phyloP scores from a whole-genome alignment of 2,888 invertebrate genomes.

The Eristalinus sepulchralis region DNA sequence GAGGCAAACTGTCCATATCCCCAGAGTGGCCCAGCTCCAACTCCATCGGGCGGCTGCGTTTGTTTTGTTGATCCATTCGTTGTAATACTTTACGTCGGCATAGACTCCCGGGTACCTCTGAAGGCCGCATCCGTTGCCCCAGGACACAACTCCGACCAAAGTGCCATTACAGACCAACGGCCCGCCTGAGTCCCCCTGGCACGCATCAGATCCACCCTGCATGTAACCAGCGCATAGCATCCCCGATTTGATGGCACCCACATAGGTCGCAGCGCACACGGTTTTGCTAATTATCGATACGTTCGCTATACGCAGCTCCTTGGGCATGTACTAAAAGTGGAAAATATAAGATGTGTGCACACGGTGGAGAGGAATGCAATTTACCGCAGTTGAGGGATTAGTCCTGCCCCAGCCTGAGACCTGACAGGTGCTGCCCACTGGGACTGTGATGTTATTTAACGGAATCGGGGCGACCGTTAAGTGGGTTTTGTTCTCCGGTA shows the following conservation, averaged over 20 bases:
- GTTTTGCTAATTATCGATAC: slow-evolving; percentile 74
- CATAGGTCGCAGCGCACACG: slow-evolving; percentile 74
- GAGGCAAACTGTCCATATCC: not conserved
- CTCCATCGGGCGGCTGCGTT: slow-evolving; percentile 59
- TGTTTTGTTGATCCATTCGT: slow-evolving; percentile 76
- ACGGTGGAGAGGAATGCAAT: not conserved
- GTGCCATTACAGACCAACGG: slow-evolving; percentile 76
- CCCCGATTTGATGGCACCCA: slow-evolving; percentile 73
- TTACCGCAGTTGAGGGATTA: not conserved
- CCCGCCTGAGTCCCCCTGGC: slow-evolving; percentile 78
- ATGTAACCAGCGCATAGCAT: slow-evolving; percentile 78
- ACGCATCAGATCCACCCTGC: slow-evolving; percentile 77
- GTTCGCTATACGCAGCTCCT: slow-evolving; percentile 75
- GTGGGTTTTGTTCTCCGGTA: slow-evolving; percentile 73
- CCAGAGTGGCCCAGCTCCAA: not conserved
- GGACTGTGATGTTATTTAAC: slow-evolving; percentile 70
- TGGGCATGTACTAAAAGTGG: slow-evolving; percentile 72
- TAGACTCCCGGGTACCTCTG: slow-evolving; percentile 76
- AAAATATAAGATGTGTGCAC: not conserved
- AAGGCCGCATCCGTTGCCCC: slow-evolving; percentile 77
- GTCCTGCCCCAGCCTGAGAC: slow-evolving; percentile 79
- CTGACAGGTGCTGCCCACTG: slow-evolving; percentile 75
- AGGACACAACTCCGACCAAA: slow-evolving; percentile 77
- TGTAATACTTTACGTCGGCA: slow-evolving; percentile 76
- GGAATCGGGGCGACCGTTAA: slow-evolving; percentile 74